Conservation (phyloP, 2,888 invertebrate genomes). For the Aleiodes leptofemur region DNA sequence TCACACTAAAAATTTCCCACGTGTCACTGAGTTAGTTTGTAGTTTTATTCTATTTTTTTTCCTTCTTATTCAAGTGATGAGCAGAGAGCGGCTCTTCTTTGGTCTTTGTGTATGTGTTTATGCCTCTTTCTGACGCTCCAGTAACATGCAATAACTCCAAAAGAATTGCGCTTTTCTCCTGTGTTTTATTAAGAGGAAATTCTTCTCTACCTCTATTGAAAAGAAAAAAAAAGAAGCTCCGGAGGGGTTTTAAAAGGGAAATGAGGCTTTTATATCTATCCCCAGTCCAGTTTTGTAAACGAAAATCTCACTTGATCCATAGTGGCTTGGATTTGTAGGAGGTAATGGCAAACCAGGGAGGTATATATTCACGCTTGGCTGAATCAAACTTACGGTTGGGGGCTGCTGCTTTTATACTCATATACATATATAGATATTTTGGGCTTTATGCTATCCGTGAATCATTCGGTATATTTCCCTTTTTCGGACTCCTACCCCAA, state of each 20-base stretch:
- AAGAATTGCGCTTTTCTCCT: slow-evolving; percentile 4
- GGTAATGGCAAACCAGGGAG: slow-evolving; percentile 11
- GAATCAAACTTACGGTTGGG: slow-evolving; percentile 16
- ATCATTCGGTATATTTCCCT: slow-evolving; percentile 53
- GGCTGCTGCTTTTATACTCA: slow-evolving; percentile 33
- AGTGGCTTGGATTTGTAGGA: slow-evolving; percentile 6
- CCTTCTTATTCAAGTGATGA: slow-evolving; percentile 18
- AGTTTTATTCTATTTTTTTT: slow-evolving; percentile 1
- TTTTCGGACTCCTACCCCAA: slow-evolving; percentile 49
- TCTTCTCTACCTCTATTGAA: background rate
- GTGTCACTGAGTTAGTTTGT: slow-evolving; percentile 45
- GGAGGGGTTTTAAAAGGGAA: background rate
- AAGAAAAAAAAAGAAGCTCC: background rate
- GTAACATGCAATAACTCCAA: slow-evolving; percentile 26
- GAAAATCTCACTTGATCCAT: slow-evolving; percentile 27
- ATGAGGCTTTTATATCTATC: slow-evolving; percentile 3
- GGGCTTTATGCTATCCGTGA: slow-evolving; percentile 41
- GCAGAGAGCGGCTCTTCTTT: background rate
- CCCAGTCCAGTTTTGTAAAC: slow-evolving; percentile 29
- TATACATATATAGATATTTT: slow-evolving; percentile 11
- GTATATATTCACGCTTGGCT: slow-evolving; percentile 39
- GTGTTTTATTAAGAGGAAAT: slow-evolving; percentile 1
- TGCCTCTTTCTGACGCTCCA: background rate
- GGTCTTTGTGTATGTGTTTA: background rate
- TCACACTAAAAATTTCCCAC: slow-evolving; percentile 48